phyloP scores from a whole-genome alignment of 2,113 vertebrate genomes.

The Myodes glareolus region DNA sequence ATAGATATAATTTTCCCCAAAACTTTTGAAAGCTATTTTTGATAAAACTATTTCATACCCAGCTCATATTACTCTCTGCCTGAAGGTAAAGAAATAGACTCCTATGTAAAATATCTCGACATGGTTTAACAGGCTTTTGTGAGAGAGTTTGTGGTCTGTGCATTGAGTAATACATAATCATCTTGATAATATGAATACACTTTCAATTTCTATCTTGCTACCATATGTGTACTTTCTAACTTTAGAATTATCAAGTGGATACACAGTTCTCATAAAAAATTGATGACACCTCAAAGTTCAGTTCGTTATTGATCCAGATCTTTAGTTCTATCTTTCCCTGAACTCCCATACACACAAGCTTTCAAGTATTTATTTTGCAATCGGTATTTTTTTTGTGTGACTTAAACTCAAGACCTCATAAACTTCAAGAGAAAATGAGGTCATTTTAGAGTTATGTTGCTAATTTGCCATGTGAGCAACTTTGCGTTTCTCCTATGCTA shows the following conservation, averaged over 20 bases:
- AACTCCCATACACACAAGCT: background rate
- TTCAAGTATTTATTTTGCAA: conserved; percentile 54
- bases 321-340: background rate
- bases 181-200: background rate
- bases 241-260: background rate
- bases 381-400: conserved; percentile 37
- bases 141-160: background rate
- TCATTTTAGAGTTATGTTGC: conserved; percentile 72
- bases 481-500: conserved; percentile 71
- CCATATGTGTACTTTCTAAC: background rate
- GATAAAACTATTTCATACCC: background rate
- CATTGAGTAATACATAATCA: background rate
- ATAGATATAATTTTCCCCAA: background rate
- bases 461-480: conserved; percentile 80
- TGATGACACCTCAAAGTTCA: background rate
- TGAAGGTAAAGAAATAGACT: background rate
- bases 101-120: background rate
- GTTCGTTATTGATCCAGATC: background rate
- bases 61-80: background rate
- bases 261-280: background rate
- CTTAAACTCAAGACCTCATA: conserved; percentile 65
- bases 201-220: background rate
- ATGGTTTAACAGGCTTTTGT: background rate
- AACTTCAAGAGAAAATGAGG: conserved; percentile 60
- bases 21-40: background rate